phyloP scores from a whole-genome alignment of 2,113 vertebrate genomes.

The Bos indicus region DNA sequence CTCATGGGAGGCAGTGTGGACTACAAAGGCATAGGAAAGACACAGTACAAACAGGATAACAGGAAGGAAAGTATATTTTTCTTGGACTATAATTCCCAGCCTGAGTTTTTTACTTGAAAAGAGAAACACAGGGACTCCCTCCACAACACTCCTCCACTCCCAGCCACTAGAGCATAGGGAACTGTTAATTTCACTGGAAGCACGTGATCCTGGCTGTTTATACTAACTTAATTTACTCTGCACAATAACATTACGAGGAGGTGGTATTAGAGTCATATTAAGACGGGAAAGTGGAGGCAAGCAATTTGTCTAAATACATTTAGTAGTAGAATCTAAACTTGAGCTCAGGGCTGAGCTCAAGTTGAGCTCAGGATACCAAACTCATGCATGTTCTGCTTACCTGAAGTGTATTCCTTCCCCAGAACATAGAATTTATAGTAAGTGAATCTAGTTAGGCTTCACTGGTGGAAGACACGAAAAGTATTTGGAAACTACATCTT shows the following conservation, averaged over 20 bases:
- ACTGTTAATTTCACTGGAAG: not conserved
- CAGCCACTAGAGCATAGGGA: not conserved
- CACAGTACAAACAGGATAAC: conserved; percentile 40
- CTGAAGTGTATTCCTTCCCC: not conserved
- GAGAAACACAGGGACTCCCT: conserved; percentile 10
- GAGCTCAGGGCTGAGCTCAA: not conserved
- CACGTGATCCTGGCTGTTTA: not conserved
- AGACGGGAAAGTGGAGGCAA: not conserved
- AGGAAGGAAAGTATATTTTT: conserved; percentile 58
- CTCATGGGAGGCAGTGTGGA: conserved; percentile 28
- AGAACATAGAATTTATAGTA: not conserved
- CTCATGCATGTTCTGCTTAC: rapidly evolving
- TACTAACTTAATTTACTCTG: not conserved
- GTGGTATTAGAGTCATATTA: not conserved
- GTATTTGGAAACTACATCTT: not conserved
- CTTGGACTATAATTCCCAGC: conserved; percentile 28
- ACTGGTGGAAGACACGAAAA: not conserved
- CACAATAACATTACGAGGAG: not conserved
- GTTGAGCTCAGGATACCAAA: not conserved
- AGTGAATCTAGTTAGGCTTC: not conserved
- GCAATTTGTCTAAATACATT: not conserved
- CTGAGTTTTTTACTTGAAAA: conserved; percentile 9
- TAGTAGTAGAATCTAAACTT: not conserved
- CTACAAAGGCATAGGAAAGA: conserved; percentile 53
- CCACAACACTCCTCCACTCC: not conserved